Evolutionary conservation across 2,797 vertebrate species (phyloP).

Genomic region (Clarias pachynema): DNA sequence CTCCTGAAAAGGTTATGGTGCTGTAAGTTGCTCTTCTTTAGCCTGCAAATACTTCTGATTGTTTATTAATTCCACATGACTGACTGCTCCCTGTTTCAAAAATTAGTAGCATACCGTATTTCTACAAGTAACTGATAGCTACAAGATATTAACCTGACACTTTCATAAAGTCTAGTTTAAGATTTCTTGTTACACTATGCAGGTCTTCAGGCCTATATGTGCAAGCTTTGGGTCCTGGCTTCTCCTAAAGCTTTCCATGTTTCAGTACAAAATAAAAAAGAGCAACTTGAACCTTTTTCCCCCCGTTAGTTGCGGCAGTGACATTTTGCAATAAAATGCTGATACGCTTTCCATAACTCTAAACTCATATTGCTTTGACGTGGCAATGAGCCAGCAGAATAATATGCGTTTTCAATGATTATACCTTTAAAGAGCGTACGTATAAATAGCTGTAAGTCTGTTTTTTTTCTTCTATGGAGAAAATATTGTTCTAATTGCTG

Average conservation of each 20-base stretch:
- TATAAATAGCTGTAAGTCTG: neutral
- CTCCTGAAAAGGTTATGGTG: slow-evolving; percentile 65
- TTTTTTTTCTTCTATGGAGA: neutral
- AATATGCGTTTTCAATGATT: slow-evolving; percentile 4
- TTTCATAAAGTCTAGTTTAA: neutral
- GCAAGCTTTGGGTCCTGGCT: slow-evolving; percentile 51
- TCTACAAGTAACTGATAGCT: slow-evolving; percentile 5
- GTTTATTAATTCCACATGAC: slow-evolving; percentile 64
- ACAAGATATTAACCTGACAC: neutral
- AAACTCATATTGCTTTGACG: slow-evolving; percentile 34
- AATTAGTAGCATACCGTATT: neutral
- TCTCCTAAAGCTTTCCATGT: slow-evolving; percentile 64
- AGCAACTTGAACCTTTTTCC: neutral
- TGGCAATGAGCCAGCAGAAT: slow-evolving; percentile 15
- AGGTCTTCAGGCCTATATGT: slow-evolving; percentile 66
- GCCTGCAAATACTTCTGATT: slow-evolving; percentile 43
- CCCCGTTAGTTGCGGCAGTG: neutral
- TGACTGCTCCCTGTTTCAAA: slow-evolving; percentile 3
- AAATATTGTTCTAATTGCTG: neutral
- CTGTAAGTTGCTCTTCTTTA: slow-evolving; percentile 68
- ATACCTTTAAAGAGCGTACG: neutral
- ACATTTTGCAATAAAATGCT: slow-evolving; percentile 48
- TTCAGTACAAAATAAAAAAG: slow-evolving; percentile 54
- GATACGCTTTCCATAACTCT: slow-evolving; percentile 37
- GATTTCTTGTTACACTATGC: neutral